Evolutionary conservation across 2,888 invertebrate species (phyloP).

Genomic region (Heliconius sara): DNA sequence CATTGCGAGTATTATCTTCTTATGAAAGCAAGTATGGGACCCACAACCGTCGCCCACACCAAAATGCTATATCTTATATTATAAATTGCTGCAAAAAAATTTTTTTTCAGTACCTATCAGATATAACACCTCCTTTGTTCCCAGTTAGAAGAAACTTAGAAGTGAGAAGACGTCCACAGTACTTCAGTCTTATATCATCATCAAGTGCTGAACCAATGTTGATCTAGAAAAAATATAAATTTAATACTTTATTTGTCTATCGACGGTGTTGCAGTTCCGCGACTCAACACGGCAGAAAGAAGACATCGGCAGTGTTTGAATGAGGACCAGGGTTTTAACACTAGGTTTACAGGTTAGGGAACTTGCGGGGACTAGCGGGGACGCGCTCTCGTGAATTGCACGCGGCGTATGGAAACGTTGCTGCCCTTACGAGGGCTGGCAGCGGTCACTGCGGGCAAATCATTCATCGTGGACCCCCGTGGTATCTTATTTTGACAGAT

Average conservation of each 20-base stretch:
- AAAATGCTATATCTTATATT: neutral
- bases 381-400: no score
- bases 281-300: neutral
- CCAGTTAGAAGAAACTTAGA: slow-evolving; percentile 90
- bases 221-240: slow-evolving; percentile 73
- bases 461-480: no score
- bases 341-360: neutral
- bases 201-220: slow-evolving; percentile 88
- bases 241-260: neutral
- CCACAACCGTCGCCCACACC: neutral
- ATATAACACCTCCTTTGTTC: slow-evolving; percentile 84
- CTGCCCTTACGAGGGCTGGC: no score
- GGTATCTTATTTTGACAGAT: no score
- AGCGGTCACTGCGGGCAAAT: no score
- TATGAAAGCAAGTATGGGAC: neutral
- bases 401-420: no score
- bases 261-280: no score
- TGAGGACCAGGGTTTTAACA: neutral
- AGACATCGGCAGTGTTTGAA: no score
- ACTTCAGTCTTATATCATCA: slow-evolving; percentile 86
- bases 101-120: slow-evolving; percentile 84
- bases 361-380: no score
- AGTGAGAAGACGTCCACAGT: slow-evolving; percentile 88
- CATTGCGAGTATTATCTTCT: neutral
- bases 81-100: neutral